Evolutionary conservation across 1,140 invertebrate species (phyloP).

Genomic region (Macrocentrus cingulum): DNA sequence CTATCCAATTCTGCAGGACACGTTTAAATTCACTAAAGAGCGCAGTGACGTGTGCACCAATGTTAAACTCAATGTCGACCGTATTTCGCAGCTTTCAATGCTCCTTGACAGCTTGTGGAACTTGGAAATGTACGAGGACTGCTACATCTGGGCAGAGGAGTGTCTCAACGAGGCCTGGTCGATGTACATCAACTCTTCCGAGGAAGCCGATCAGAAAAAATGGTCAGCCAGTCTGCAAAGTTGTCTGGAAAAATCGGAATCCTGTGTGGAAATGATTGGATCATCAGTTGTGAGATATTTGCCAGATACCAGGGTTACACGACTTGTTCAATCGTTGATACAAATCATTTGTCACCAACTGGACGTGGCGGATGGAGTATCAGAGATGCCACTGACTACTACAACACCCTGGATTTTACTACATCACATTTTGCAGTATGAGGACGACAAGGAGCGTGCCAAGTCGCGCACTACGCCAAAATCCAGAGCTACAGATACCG

Average conservation of each 20-base stretch:
- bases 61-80: conserved; percentile 52
- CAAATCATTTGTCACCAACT: conserved; percentile 74
- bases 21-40: conserved; percentile 60
- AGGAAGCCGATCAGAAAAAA: conserved; percentile 61
- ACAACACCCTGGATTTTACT: conserved; percentile 82
- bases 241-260: conserved; percentile 68
- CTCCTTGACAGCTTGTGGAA: conserved; percentile 75
- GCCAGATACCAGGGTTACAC: conserved; percentile 59
- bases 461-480: conserved; percentile 41
- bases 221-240: conserved; percentile 69
- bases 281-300: conserved; percentile 60
- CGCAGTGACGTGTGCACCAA: conserved; percentile 39
- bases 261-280: conserved; percentile 65
- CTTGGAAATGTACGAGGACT: conserved; percentile 62
- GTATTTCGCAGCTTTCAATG: conserved; percentile 63
- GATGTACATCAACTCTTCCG: conserved; percentile 60
- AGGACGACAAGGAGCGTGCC: conserved; percentile 59
- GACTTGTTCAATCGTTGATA: conserved; percentile 75
- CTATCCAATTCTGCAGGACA: conserved; percentile 66
- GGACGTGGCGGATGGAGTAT: conserved; percentile 63
- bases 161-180: conserved; percentile 68
- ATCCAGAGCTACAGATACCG: conserved; percentile 34
- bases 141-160: conserved; percentile 75
- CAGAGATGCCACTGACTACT: conserved; percentile 70
- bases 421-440: conserved; percentile 72